These are phyloP conservation scores for Hyla sarda DNA, from an alignment of 2,113 vertebrate genomes.

Conservation along the genomic window DNA sequence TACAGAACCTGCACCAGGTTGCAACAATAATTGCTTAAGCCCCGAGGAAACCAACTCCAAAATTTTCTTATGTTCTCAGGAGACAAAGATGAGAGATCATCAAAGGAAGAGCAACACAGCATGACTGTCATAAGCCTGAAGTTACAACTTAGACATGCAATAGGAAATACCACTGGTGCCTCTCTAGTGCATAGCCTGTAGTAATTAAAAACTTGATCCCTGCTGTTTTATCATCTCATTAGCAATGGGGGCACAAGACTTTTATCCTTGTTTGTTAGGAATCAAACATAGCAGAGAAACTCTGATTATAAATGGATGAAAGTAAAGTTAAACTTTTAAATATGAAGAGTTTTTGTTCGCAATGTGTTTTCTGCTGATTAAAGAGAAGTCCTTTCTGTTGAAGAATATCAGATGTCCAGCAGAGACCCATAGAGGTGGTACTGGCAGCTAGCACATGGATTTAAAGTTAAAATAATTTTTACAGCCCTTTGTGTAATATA, in stretches of 20 bases:
- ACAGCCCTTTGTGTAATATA: conserved; percentile 33
- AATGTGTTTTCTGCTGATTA: conserved; percentile 78
- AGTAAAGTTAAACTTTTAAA: conserved; percentile 84
- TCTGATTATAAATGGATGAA: conserved; percentile 86
- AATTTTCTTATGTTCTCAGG: conserved; percentile 84
- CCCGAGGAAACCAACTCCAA: conserved; percentile 75
- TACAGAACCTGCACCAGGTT: conserved; percentile 74
- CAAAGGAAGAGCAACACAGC: conserved; percentile 94
- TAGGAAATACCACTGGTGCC: conserved; percentile 82
- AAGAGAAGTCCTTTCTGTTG: conserved; percentile 65
- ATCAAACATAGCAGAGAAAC: conserved; percentile 83
- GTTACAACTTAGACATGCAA: conserved; percentile 94
- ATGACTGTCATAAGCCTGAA: conserved; percentile 92
- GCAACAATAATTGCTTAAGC: conserved; percentile 73
- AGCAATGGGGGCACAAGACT: conserved; percentile 86
- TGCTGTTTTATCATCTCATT: conserved; percentile 95
- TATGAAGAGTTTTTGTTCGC: conserved; percentile 75
- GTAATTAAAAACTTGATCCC: conserved; percentile 98
- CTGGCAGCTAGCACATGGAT: not conserved
- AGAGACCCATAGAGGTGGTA: conserved; percentile 63
- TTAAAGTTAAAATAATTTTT: conserved; percentile 58
- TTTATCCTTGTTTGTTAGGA: conserved; percentile 93
- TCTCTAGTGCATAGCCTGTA: conserved; percentile 85
- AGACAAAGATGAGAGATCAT: conserved; percentile 89
- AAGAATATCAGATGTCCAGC: conserved; percentile 67